Base-by-base conservation (phyloP, 2,888 invertebrate species). In the Tenthredo amoena region DNA sequence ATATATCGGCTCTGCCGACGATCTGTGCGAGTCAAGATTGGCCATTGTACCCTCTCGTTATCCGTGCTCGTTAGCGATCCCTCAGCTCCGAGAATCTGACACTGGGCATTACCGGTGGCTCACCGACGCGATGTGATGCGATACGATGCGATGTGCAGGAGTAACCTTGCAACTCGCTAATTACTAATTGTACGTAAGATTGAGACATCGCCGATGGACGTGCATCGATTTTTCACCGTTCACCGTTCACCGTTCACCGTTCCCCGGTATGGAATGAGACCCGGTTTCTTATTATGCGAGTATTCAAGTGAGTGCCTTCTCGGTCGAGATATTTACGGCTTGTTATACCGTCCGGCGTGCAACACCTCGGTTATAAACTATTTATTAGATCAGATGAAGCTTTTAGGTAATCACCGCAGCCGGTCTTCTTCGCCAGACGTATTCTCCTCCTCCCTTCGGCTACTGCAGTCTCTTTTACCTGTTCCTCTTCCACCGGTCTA, bases 51-150 rank as follows among this genome's bases (percentile, higher is more conserved):
- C 43, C 21, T 40, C 85, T 84, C 86, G 86, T 85, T 88, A 89
- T 89, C 89, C 3, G 15, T 31, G 55, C 77, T 77, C 77, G 77
- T 77, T 77, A 77, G 55, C 15, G 55, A 77, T 55, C 89, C 81
- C 85, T 77, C 34, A 77, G 50, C 26, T 77, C 88, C 76, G 85
- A 88, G 90, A 89, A 89, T 86, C 89, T 85, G 89, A 89, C 90
- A 90, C 89, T 88, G 86, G 87, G 87, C 90, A 86, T 89, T 89
- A 90, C 88, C 26, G 1, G 47, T 15, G 55, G n/a, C 88, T 89
- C 85, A 87, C 86, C 86, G 84, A 55, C n/a, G 55, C n/a, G 55
- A 50, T 55, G 55, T 2, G n/a, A 47, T 15, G 47, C 85, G 83
- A 55, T 55, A n/a, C 2, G 55, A 55, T 55, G 55, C n/a, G n/a